Conservation (phyloP, 2,113 vertebrate genomes). For the Podocnemis expansa region DNA sequence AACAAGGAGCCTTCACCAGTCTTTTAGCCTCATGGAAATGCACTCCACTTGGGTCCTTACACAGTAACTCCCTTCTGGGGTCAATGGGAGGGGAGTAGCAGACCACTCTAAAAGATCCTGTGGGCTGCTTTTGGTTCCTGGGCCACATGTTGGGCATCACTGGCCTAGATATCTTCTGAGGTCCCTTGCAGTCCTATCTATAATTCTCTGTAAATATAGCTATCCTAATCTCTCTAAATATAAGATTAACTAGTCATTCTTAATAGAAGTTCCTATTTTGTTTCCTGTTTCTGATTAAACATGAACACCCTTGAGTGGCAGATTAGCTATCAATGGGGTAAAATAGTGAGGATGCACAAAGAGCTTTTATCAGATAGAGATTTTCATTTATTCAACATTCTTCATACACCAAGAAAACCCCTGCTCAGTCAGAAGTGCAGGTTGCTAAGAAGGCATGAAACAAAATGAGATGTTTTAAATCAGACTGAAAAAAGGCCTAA, state of each 20-base stretch:
- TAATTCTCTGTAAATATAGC: background rate
- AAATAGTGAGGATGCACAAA: slow-evolving; percentile 19
- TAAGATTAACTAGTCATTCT: background rate
- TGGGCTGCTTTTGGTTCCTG: too few species aligned
- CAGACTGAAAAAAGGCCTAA: background rate
- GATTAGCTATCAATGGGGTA: slow-evolving; percentile 11
- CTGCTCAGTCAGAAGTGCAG: slow-evolving; percentile 6
- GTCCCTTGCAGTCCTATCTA: too few species aligned
- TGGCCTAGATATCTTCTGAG: too few species aligned
- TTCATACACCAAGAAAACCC: slow-evolving; percentile 12
- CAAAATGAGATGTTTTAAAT: background rate
- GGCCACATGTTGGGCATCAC: too few species aligned
- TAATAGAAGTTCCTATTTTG: background rate
- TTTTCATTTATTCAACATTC: slow-evolving; percentile 48
- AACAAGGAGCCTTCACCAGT: too few species aligned
- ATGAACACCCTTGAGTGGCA: background rate
- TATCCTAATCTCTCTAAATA: too few species aligned
- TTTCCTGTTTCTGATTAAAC: background rate
- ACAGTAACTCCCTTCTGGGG: too few species aligned
- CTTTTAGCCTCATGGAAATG: too few species aligned
- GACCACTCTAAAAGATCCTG: too few species aligned
- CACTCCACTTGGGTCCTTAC: too few species aligned
- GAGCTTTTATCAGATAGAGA: slow-evolving; percentile 41
- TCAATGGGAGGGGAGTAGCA: too few species aligned
- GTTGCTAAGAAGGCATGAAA: slow-evolving; percentile 37